phyloP scores from a whole-genome alignment of 2,888 invertebrate species.

The Drosophila suboccidentalis region DNA sequence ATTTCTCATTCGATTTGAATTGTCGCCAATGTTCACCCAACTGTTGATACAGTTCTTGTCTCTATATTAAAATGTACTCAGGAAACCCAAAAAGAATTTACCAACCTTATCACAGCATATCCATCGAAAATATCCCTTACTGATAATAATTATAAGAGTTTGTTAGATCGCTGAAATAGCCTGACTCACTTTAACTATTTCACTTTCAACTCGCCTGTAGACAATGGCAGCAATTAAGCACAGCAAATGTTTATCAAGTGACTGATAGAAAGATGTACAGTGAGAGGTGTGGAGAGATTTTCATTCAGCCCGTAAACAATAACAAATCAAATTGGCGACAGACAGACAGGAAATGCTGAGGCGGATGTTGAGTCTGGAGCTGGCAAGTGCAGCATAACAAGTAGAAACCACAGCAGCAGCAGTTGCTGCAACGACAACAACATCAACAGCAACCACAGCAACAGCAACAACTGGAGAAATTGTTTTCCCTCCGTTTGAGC shows the following conservation, averaged over 20 bases:
- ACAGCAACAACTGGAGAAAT: constrained; percentile 31
- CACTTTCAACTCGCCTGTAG: constrained; percentile 9
- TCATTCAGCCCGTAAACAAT: constrained; percentile 52
- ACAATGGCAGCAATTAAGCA: constrained; percentile 58
- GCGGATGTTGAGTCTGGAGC: constrained; percentile 48
- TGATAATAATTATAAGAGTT: not conserved
- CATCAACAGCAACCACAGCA: constrained; percentile 20
- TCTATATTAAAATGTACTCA: constrained; percentile 36
- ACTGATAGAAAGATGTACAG: constrained; percentile 35
- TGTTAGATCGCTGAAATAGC: not conserved
- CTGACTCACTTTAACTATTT: constrained; percentile 4
- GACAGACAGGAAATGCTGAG: constrained; percentile 47
- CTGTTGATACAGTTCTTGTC: constrained; percentile 65
- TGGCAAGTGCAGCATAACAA: constrained; percentile 55
- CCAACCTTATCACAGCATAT: not conserved
- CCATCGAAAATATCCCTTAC: not conserved
- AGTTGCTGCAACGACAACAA: constrained; percentile 9
- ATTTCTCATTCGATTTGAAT: constrained; percentile 77
- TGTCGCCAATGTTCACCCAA: constrained; percentile 56
- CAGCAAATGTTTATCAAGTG: constrained; percentile 40
- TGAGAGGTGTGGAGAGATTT: constrained; percentile 6
- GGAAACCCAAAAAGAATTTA: not conserved
- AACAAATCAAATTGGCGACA: constrained; percentile 64
- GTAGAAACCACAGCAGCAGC: constrained; percentile 33
- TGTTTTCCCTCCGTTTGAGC: constrained; percentile 47